Base-by-base conservation (phyloP, 1,140 invertebrate species). In the Hyphantria cunea region DNA sequence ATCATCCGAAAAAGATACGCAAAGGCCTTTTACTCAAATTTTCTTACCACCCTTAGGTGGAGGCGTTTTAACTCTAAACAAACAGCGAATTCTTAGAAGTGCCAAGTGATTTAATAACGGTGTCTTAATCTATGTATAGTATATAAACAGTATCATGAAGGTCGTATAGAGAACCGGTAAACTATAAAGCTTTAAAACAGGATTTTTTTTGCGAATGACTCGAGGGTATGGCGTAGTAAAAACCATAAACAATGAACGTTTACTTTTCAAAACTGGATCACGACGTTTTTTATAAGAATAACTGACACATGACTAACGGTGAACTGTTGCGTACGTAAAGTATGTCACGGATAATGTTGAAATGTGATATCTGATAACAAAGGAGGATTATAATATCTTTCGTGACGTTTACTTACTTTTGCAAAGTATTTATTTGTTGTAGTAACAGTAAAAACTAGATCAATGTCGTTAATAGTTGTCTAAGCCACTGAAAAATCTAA, bases 231-330 rank as follows among this genome's bases (percentile, higher is more conserved):
- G 51, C 50, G 66, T 52, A 66, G 67, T 73, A 82, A 78, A 78
- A 80, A 78, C 65, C 65, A 68, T 75, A 81, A 77, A 77, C 80
- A 74, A 55, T 59, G 54, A 44, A 70, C 68, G 67, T 68, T 78
- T 71, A 72, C 74, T 72, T 80, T 74, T 69, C 34, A 61, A 73
- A 82, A 82, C 73, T 76, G 70, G 77, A 75, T 78, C 70, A 56
- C 41, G 50, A 37, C 37, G 51, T 60, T 64, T 66, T 60, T 55
- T 56, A n/a, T 51, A 34, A 49, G 52, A 39, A 41, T 17, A 42
- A 32, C 33, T 48, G 64, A 59, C 50, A 65, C 54, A 62, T 48
- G 45, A 33, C 34, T 62, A 34, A 56, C 52, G 51, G 44, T 44
- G 12, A 58, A 39, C 53, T 31, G 41, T 33, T 58, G 34, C 14